Conservation (phyloP, 2,797 vertebrate genomes). For the Aldrovandia affinis region DNA sequence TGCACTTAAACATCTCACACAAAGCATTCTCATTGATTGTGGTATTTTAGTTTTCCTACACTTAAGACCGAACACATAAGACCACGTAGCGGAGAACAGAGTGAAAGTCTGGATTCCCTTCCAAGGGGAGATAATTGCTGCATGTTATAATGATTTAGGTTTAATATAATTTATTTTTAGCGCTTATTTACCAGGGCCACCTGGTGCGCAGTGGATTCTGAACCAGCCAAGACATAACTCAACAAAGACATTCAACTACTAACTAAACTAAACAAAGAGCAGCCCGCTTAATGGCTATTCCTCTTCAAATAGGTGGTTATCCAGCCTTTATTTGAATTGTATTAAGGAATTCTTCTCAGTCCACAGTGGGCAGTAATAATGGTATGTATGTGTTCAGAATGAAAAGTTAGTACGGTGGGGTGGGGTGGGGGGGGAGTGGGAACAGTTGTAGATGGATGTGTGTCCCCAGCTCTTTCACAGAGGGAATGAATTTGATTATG, state of each 20-base stretch:
- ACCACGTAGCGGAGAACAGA: not conserved
- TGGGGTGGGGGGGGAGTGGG: not conserved
- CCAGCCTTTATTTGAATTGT: not conserved
- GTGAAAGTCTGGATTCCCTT: not conserved
- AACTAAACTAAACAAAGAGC: not conserved
- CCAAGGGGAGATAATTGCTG: not conserved
- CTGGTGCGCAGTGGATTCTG: not conserved
- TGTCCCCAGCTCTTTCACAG: not conserved
- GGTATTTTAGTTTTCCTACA: not conserved
- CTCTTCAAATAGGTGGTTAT: too few species aligned
- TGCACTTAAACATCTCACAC: not conserved
- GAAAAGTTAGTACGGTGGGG: not conserved
- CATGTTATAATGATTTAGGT: not conserved
- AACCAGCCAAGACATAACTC: not conserved
- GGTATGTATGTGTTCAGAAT: not conserved
- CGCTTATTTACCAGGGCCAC: not conserved
- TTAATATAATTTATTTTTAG: slow-evolving; percentile 7
- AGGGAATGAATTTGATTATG: slow-evolving; percentile 57
- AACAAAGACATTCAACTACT: slow-evolving; percentile 14
- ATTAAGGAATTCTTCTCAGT: not conserved
- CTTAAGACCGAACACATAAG: not conserved
- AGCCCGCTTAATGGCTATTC: not conserved
- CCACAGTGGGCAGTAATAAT: not conserved
- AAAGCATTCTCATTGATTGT: not conserved
- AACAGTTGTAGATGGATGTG: not conserved